Evolutionary conservation across 2,113 vertebrate genomes (phyloP).

Genomic region (Onychostruthus taczanowskii): DNA sequence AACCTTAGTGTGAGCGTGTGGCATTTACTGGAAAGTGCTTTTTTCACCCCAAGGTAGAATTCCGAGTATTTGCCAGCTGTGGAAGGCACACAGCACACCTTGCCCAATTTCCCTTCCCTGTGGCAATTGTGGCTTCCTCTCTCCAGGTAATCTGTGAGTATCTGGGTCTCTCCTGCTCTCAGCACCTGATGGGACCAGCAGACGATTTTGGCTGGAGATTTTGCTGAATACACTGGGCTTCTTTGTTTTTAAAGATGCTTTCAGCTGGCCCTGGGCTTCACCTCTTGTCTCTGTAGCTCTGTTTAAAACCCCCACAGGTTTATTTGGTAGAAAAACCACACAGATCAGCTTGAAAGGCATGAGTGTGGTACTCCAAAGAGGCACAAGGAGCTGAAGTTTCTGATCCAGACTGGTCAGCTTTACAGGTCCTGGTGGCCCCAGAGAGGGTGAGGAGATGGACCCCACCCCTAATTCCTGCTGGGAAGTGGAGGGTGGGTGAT

Average conservation of each 20-base stretch:
- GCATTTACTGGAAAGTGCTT: not conserved
- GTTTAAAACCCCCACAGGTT: not conserved
- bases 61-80: not conserved
- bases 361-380: not conserved
- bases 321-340: not conserved
- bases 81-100: not conserved
- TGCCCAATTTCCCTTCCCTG: not conserved
- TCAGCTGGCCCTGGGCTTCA: not conserved
- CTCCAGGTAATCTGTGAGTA: not conserved
- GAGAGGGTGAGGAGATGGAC: not conserved
- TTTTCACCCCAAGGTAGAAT: not conserved
- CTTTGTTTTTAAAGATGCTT: not conserved
- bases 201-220: not conserved
- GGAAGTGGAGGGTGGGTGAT: not conserved
- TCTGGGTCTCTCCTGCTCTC: not conserved
- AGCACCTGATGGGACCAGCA: not conserved
- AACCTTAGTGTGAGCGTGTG: not conserved
- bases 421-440: not conserved
- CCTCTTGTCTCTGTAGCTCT: not conserved
- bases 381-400: not conserved
- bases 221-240: not conserved
- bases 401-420: not conserved
- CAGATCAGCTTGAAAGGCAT: not conserved
- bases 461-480: not conserved
- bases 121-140: not conserved